Evolutionary conservation across 23 tunicate species (phyloP).

Genomic region (Ascidia mentula): DNA sequence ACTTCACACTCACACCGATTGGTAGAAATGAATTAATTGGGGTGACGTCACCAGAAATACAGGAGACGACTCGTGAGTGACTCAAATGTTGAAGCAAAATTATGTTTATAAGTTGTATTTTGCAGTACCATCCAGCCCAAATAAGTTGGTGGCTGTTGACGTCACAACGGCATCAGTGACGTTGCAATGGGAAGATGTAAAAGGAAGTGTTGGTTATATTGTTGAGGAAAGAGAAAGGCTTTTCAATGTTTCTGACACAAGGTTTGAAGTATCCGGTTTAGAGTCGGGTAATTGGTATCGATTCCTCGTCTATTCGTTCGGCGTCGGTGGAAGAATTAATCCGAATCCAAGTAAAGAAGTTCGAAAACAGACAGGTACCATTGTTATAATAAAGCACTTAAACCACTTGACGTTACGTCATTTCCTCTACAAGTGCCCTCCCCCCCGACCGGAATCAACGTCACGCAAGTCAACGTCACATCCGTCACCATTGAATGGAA

Average conservation of each 20-base stretch:
- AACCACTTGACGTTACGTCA: not conserved
- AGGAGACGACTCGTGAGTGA: not conserved
- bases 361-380: conserved; percentile 52
- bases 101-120: not conserved
- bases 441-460: conserved; percentile 26
- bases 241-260: not conserved
- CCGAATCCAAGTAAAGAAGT: conserved; percentile 36
- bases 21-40: conserved; percentile 10
- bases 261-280: conserved; percentile 23
- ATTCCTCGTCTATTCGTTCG: conserved; percentile 47
- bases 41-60: not conserved
- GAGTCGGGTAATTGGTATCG: conserved; percentile 35
- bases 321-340: conserved; percentile 36
- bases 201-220: conserved; percentile 24
- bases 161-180: not conserved
- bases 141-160: not conserved
- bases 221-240: conserved; percentile 1
- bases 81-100: not conserved
- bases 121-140: not conserved
- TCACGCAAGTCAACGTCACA: conserved; percentile 29
- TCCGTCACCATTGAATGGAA: conserved; percentile 30
- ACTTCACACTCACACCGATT: conserved; percentile 8
- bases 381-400: too few species aligned
- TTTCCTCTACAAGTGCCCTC: conserved; percentile 30
- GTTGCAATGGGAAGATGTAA: not conserved